Base-by-base conservation (phyloP, 2,888 invertebrate species). In the Paralinhomoeus sp. region DNA sequence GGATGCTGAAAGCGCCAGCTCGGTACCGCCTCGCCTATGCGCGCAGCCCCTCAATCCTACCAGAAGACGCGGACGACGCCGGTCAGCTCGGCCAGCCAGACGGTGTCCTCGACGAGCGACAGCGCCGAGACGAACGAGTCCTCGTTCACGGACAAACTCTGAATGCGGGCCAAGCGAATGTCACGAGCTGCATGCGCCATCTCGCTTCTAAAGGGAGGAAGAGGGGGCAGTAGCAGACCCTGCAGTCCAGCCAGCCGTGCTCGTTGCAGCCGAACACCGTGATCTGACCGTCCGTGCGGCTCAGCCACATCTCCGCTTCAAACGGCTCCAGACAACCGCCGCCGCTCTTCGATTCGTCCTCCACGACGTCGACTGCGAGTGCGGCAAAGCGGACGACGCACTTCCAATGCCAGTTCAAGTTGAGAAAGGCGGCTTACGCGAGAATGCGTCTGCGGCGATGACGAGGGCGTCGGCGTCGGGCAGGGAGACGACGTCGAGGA, bases 71-170 rank as follows among this genome's bases (percentile, higher is more conserved):
- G 77, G 47, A 91, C 72, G 49, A 76, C 74, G n/a, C 84, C 85
- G 1, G 73, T 70, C 41, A 76, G 76, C 67, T 89, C 87, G 0
- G 85, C 87, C 52, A 85, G 73, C 89, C 89, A 91, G 52, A 89
- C 72, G n/a, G 52, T 55, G 39, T 52, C 70, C 49, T 74, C 51
- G 1, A 83, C 76, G 17, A 76, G 73, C 57, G 80, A 81, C 59
- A 78, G 70, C 1, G 77, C 75, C 3, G 64, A 63, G 22, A 66
- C 57, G 5, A 54, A 54, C 1, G 51, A 49, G 15, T 49, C 51
- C 20, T 52, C 53, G 35, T 48, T 46, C 12, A 56, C 41, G 18
- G 45, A 47, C 13, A 44, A 17, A 31, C 24, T 40, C 40, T 39
- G 39, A 3, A 24, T 17, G 17, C 7, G 22, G 5, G 3, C 3